phyloP scores from a whole-genome alignment of 2,888 invertebrate genomes.

The Leptinotarsa rubiginosa region DNA sequence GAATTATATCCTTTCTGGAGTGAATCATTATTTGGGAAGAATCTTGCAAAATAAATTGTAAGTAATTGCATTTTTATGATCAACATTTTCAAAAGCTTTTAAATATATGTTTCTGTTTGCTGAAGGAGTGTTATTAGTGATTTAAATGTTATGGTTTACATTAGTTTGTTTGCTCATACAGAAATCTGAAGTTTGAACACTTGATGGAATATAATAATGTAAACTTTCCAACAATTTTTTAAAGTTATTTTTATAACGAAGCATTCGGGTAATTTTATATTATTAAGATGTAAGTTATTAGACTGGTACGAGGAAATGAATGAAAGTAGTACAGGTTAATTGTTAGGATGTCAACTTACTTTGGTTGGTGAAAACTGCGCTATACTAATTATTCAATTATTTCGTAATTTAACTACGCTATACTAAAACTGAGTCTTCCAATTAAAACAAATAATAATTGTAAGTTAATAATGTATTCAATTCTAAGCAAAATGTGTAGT shows the following conservation, averaged over 20 bases:
- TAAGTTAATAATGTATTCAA: constrained; percentile 62
- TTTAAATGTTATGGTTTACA: constrained; percentile 9
- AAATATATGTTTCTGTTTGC: background rate
- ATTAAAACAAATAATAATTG: constrained; percentile 68
- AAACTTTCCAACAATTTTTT: constrained; percentile 32
- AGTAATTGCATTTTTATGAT: constrained; percentile 7
- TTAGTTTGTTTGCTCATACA: constrained; percentile 30
- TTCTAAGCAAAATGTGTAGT: constrained; percentile 62
- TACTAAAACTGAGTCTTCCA: constrained; percentile 68
- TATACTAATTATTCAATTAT: constrained; percentile 41
- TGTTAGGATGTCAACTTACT: constrained; percentile 28
- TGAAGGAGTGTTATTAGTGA: constrained; percentile 10
- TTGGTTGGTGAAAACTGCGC: constrained; percentile 40
- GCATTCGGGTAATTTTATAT: constrained; percentile 44
- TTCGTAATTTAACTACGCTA: constrained; percentile 56
- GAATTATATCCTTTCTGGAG: background rate
- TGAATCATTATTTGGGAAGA: background rate
- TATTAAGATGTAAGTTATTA: constrained; percentile 39
- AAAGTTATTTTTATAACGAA: constrained; percentile 43
- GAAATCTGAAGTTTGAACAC: constrained; percentile 26
- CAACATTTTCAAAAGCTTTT: constrained; percentile 6
- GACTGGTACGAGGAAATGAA: constrained; percentile 30
- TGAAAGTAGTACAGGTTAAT: constrained; percentile 30
- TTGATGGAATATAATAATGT: constrained; percentile 30
- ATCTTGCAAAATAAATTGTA: background rate